Conservation (phyloP, 2,113 vertebrate species). For the Pelecanoides urinatrix region DNA sequence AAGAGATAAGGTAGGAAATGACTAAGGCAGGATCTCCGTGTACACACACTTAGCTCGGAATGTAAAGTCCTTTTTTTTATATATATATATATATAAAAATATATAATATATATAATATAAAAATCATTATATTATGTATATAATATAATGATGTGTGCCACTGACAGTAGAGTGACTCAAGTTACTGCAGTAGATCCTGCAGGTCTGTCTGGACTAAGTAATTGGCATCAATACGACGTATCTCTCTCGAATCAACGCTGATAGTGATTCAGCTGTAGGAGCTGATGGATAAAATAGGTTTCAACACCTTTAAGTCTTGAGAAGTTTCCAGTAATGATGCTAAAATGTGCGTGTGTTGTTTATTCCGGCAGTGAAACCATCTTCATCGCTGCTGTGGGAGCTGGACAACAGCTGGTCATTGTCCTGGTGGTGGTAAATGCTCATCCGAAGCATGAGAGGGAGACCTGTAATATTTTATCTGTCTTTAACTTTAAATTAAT, state of each 20-base stretch:
- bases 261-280: not conserved
- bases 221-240: not conserved
- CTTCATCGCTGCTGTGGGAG: not conserved
- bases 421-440: not conserved
- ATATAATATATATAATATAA: too few species aligned
- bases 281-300: not conserved
- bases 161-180: not conserved
- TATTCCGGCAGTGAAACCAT: not conserved
- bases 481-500: not conserved
- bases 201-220: not conserved
- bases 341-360: not conserved
- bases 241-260: not conserved
- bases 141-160: not conserved
- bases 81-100: too few species aligned
- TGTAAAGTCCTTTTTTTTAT: too few species aligned
- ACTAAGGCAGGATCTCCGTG: not conserved
- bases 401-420: not conserved
- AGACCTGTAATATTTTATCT: not conserved
- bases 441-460: not conserved
- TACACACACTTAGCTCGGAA: not conserved
- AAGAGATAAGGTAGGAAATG: not conserved
- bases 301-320: not conserved
- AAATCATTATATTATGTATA: too few species aligned
- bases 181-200: not conserved
- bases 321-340: not conserved